Evolutionary conservation across 2,797 vertebrate genomes (phyloP).

Genomic region (Sebastes iracundus): DNA sequence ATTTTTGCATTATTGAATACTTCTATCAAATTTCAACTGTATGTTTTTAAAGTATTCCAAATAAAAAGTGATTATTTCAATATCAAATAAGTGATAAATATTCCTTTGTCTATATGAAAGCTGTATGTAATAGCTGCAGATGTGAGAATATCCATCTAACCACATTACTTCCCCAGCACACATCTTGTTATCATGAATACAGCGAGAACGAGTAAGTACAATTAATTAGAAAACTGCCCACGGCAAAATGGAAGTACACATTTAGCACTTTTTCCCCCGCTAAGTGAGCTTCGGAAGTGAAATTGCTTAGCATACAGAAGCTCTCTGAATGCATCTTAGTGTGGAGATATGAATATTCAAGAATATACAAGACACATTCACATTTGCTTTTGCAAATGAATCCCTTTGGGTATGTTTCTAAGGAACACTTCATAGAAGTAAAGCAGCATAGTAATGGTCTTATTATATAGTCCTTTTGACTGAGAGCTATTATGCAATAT

Average conservation of each 20-base stretch:
- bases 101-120: neutral
- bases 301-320: conserved; percentile 20
- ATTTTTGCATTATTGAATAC: neutral
- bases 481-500: conserved; percentile 4
- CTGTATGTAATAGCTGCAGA: neutral
- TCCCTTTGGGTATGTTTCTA: conserved; percentile 32
- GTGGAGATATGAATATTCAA: conserved; percentile 25
- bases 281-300: conserved; percentile 47
- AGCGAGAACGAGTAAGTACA: conserved; percentile 51
- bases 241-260: conserved; percentile 61
- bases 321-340: neutral
- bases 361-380: conserved; percentile 11
- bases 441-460: conserved; percentile 3
- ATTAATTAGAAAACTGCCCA: conserved; percentile 65
- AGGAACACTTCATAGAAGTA: conserved; percentile 24
- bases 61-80: neutral
- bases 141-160: neutral
- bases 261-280: conserved; percentile 48
- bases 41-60: neutral
- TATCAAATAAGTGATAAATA: neutral
- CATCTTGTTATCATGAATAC: conserved; percentile 55
- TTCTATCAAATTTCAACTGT: neutral
- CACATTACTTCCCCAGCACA: conserved; percentile 34
- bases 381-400: conserved; percentile 26
- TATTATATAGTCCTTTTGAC: conserved; percentile 12